Base-by-base conservation (phyloP, 2,888 invertebrate species). In the Carpatolechia fugitivella region DNA sequence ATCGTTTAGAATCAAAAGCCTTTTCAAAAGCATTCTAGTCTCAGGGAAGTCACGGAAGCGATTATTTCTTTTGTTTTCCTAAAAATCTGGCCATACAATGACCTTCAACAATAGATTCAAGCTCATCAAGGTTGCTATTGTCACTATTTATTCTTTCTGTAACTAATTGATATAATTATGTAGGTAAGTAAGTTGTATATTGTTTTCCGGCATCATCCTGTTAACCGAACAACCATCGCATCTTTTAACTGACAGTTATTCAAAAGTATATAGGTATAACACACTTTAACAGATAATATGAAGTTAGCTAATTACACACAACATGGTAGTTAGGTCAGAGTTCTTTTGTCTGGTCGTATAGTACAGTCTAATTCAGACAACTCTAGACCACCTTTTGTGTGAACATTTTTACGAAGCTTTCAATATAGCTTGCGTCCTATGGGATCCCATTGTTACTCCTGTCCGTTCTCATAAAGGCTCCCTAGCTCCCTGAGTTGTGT, bases 361-460 rank as follows among this genome's bases (percentile, higher is more conserved):
- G 24, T 24, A 35, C 40, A 69, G 75, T 78, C 68, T 78, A 79
- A 80, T 78, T 72, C 69, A 72, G 76, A 74, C 71, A 71, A 72
- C 66, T 66, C 72, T 72, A 71, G 81, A 78, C 82, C 77, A 78
- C 73, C 75, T 73, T 76, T 83, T 83, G 77, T 78, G 58, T 61
- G 57, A 60, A 67, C 68, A 76, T 80, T 79, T 80, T 78, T 74
- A 71, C 75, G 75, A 71, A 69, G 72, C 70, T 76, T 72, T 79
- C 74, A 77, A 78, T 78, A 75, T 66, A 55, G 60, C 54, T 63
- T 66, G 64, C 65, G 72, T 81, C 78, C 79, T 76, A 65, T 53
- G 68, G 70, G 72, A 72, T 55, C 56, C 69, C 65, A 82, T 86
- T 85, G 85, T 85, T 79, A 74, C 62, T 56, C 58, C 62, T 68